Percentiles rank a stretch among this genome's conserved stretches.
phyloP scores from a whole-genome alignment of 2,113 vertebrate species.

The Eretmochelys imbricata region DNA sequence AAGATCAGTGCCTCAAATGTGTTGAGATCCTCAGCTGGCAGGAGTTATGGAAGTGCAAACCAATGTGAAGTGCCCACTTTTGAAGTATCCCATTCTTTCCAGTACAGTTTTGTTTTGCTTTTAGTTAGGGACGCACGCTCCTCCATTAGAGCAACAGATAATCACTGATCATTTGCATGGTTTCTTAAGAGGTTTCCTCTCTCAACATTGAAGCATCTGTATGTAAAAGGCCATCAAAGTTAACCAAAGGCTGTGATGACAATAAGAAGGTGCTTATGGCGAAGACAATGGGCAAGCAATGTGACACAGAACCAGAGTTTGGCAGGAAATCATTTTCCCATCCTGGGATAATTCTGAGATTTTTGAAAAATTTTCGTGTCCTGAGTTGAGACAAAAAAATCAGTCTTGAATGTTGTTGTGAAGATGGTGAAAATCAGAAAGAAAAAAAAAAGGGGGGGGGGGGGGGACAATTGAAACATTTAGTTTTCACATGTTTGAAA shows the following conservation, averaged over 20 bases:
- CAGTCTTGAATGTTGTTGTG: no score
- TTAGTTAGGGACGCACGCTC: background rate
- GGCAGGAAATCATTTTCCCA: no score
- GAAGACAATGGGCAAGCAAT: background rate
- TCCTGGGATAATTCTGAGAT: no score
- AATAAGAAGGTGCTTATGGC: background rate
- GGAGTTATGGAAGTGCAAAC: background rate
- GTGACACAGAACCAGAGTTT: background rate
- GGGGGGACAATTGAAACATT: no score
- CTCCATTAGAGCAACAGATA: background rate
- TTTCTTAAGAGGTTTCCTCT: background rate
- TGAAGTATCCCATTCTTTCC: background rate
- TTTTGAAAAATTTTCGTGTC: no score
- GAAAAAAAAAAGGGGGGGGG: no score
- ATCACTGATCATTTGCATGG: background rate
- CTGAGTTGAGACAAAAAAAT: no score
- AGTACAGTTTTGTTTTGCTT: background rate
- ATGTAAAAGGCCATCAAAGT: background rate
- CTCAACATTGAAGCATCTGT: background rate
- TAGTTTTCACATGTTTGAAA: no score
- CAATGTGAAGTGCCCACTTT: background rate
- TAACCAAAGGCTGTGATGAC: background rate
- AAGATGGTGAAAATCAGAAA: no score
- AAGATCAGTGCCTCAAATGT: background rate
- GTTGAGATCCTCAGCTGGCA: background rate